Evolutionary conservation across 2,888 invertebrate species (phyloP).

Genomic region (Saturnia pavonia): DNA sequence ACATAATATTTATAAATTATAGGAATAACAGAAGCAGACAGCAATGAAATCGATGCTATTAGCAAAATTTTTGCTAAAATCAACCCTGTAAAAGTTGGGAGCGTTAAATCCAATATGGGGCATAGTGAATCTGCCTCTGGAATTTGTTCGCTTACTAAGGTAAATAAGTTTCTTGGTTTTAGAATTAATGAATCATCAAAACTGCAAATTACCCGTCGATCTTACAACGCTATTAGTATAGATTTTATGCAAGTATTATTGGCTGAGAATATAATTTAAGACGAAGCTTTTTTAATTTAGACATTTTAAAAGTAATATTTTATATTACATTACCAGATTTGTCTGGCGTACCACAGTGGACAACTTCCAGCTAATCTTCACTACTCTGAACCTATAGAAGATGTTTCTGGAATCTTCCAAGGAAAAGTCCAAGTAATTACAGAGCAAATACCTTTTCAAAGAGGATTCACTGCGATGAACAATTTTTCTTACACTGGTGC

Average conservation of each 20-base stretch:
- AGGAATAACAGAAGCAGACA: constrained; percentile 81
- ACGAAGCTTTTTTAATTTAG: not conserved
- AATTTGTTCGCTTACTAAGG: constrained; percentile 78
- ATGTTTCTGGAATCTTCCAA: constrained; percentile 39
- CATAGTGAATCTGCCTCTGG: constrained; percentile 52
- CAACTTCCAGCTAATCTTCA: constrained; percentile 49
- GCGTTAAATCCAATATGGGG: constrained; percentile 56
- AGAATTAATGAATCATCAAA: not conserved
- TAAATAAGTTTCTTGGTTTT: constrained; percentile 25
- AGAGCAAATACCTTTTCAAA: constrained; percentile 38
- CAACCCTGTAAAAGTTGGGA: constrained; percentile 76
- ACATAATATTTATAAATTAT: not conserved
- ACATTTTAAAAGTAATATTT: not conserved
- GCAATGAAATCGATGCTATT: constrained; percentile 82
- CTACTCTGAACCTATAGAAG: constrained; percentile 37
- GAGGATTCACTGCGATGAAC: constrained; percentile 49
- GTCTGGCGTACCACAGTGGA: constrained; percentile 47
- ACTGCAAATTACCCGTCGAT: not conserved
- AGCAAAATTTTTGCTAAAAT: constrained; percentile 74
- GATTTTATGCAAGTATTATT: not conserved
- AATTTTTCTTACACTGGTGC: constrained; percentile 52
- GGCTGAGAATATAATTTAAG: not conserved
- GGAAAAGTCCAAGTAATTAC: constrained; percentile 43
- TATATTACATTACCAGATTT: constrained; percentile 37
- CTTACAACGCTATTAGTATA: not conserved